Evolutionary conservation across 2,797 vertebrate genomes (phyloP), one percentile per base, ranked within the genome.

Genomic region (Gouania willdenowi): DNA sequence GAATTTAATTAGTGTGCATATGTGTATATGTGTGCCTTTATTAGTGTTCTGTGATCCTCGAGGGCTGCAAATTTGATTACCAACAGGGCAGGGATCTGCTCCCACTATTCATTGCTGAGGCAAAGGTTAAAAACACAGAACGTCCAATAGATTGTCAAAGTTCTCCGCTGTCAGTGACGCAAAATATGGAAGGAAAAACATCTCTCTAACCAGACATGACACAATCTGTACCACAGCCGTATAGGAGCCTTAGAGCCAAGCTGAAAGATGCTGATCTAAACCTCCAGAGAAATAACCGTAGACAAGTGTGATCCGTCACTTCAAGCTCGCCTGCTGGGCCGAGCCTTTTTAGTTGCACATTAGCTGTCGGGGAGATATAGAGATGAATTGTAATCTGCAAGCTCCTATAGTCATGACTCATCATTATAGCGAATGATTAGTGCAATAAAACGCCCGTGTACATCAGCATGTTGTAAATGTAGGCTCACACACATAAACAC

Each of bases 1-100:
- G 30, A 29, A 53, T 79, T 85, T 81, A 81, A 85, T 86, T 83
- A 79, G 46, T 10, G 9, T 16, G 7, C 26, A 12, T 31, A 32
- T 10, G 10, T 11, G 9, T 29, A 30, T 35, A 16, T 1, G 21
- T 2, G 2, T 10, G 10, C 10, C 10, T 10, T 10, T 10, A 10
- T 14, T n/a, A 26, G 17, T 37, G 12, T 10, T 26, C 4, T n/a
- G 17, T 34, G 29, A 17, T n/a, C 37, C 32, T 27, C 9, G 15
- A 14, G 15, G 17, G 13, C 32, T 14, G 24, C 35, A 35, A 50
- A 25, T 23, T 10, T 32, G 36, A 15, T 31, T 18, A 26, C 5
- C 26, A 21, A 12, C 26, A 6, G 11, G 15, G 14, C 8, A 4
- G 28, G 14, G 14, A 29, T 27, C 13, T 1, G 8, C 4, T 29